Conservation (phyloP, 2,797 vertebrate genomes). For the Clarias laeviceps region DNA sequence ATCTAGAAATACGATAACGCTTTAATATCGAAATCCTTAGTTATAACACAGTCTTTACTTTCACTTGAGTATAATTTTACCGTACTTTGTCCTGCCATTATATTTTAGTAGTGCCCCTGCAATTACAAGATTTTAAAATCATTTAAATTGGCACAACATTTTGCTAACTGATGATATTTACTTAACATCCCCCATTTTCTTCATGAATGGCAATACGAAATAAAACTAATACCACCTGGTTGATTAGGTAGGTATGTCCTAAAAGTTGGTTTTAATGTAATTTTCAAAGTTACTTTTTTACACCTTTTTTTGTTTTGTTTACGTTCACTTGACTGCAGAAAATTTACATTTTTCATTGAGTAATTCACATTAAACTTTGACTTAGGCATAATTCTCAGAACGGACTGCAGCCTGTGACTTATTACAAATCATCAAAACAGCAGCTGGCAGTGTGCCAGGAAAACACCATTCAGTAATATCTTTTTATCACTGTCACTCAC, state of each 20-base stretch:
- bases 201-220: background rate
- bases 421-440: background rate
- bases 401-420: constrained; percentile 2
- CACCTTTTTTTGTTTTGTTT: background rate
- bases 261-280: background rate
- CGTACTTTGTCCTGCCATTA: background rate
- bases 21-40: too few relatives aligned
- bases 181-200: background rate
- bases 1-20: too few relatives aligned
- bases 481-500: background rate
- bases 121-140: background rate
- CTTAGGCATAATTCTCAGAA: background rate
- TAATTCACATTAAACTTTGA: background rate
- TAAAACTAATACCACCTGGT: background rate
- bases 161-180: background rate
- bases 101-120: background rate
- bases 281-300: too few relatives aligned
- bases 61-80: background rate
- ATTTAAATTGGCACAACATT: background rate
- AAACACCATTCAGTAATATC: background rate
- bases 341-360: background rate
- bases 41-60: background rate
- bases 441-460: background rate
- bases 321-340: background rate
- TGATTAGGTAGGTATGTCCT: background rate